A percentile compares a stretch with the other conserved stretches of the same genome.
These are phyloP conservation scores for Pseudomyrmex dendroicus DNA, from an alignment of 1,140 invertebrate genomes.

Conservation along the genomic window DNA sequence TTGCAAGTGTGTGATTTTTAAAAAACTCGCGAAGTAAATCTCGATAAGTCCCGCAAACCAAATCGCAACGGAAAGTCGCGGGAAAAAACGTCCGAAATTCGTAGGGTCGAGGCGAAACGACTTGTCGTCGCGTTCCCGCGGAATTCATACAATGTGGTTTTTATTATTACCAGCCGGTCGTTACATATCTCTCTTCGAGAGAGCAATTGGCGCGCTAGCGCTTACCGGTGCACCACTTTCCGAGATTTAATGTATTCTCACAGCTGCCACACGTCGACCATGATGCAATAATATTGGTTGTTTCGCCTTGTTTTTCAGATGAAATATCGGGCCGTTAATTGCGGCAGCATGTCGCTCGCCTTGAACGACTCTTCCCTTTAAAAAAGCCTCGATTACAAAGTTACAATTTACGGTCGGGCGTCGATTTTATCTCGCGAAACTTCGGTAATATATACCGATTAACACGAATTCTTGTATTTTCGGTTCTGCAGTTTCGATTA, in stretches of 20 bases:
- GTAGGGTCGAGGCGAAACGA: background rate
- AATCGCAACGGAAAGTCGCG: no score
- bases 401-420: background rate
- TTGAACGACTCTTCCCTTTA: constrained; percentile 66
- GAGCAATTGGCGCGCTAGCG: constrained; percentile 9
- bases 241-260: constrained; percentile 56
- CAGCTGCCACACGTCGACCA: constrained; percentile 34
- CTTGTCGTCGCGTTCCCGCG: background rate
- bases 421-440: background rate
- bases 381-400: constrained; percentile 20
- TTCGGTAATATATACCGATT: background rate
- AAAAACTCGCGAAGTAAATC: no score
- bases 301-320: constrained; percentile 67
- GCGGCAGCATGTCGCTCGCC: constrained; percentile 56
- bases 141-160: constrained; percentile 8
- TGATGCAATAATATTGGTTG: constrained; percentile 66
- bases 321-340: constrained; percentile 67
- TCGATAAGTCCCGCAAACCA: no score
- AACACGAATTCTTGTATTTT: background rate
- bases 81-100: no score
- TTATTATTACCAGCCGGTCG: background rate
- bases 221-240: constrained; percentile 25
- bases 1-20: no score
- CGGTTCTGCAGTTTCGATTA: background rate
- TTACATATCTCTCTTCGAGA: constrained; percentile 9